Evolutionary conservation across 2,113 vertebrate genomes (phyloP), one percentile per base, ranked within the genome.

Genomic region (Sylvilagus bachmani): DNA sequence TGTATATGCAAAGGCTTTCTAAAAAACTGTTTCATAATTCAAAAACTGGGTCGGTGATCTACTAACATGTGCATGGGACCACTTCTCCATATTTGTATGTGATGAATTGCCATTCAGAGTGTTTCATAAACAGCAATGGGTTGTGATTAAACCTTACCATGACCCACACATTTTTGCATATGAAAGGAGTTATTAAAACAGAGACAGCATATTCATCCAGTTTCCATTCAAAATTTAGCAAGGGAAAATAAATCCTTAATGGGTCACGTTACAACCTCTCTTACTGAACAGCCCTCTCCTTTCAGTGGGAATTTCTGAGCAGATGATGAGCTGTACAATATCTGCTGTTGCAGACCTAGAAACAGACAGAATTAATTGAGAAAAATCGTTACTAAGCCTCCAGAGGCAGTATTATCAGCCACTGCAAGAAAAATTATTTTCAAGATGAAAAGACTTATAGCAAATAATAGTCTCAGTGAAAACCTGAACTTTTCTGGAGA

Each of bases 291-390:
- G 90, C 93, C 49, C 69, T 80, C 73, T 73, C 11, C 8, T 21
- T 83, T 91, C 90, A 67, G 1, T 33, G 38, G 84, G 87, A 90
- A 94, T 97, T 91, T 61, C 69, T 81, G 77, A 90, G 71, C 55
- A 89, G 66, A 82, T 12, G 58, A 80, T 62, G 58, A 93, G 27
- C n/a, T 1, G 33, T 58, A 91, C n/a, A 75, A 36, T 86, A 77
- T 73, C 58, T 92, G 67, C 29, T 92, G 83, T 53, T 84, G 31
- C 38, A 93, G 78, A 93, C 49, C 84, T 75, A 80, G 78, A 93
- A 96, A 90, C 22, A 31, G 79, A 86, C 55, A 91, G 82, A 94
- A 93, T 87, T 95, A 95, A 96, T 73, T 92, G 93, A 96, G 84
- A 80, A 94, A 95, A 93, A 79, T 11, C 44, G 74, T 93, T 55